Conservation (phyloP, 2,797 vertebrate species). For the Cephalopachus bancanus region DNA sequence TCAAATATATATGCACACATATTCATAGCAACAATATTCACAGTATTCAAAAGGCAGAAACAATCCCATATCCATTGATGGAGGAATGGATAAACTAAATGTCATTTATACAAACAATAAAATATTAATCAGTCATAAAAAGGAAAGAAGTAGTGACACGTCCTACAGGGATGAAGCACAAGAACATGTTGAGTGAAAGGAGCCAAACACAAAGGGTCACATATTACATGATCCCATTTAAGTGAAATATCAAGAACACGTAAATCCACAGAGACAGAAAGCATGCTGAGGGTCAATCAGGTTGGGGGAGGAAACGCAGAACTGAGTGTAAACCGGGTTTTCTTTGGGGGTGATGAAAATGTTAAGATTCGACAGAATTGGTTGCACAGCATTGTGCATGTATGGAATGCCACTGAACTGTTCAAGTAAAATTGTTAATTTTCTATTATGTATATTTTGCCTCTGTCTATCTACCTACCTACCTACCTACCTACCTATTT, state of each 20-base stretch:
- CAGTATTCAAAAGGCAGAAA: neutral
- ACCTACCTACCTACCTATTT: no score
- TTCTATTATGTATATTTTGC: no score
- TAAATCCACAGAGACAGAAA: neutral
- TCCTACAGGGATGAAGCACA: neutral
- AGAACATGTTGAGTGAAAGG: neutral
- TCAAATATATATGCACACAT: neutral
- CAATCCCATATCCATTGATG: neutral
- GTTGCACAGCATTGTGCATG: neutral
- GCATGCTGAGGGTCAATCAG: fast-evolving
- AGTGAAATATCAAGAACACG: fast-evolving
- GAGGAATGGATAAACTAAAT: neutral
- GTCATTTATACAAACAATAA: neutral
- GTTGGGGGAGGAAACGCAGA: neutral
- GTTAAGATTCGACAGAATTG: neutral
- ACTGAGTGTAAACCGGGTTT: no score
- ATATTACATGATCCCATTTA: no score
- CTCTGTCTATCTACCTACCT: no score
- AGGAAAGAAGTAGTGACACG: neutral
- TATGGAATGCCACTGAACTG: neutral
- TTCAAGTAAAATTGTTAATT: neutral
- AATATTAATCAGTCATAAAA: neutral
- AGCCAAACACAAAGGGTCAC: neutral
- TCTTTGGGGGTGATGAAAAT: neutral
- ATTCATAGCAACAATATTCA: neutral